Base-by-base conservation (phyloP, 2,797 vertebrate species). In the Notolepis coatsorum region DNA sequence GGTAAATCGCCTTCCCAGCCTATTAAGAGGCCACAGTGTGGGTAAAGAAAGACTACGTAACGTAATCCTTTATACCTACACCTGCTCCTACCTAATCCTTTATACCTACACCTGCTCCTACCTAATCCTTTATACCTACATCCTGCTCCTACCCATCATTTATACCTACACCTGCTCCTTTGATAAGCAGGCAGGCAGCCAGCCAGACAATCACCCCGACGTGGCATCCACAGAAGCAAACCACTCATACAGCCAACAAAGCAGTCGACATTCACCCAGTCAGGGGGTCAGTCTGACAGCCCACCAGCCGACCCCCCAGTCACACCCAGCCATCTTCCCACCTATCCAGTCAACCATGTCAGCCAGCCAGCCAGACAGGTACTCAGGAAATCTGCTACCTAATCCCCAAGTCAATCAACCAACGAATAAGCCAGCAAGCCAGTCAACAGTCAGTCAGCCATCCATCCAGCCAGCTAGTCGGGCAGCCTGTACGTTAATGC, bases 21-120 rank as follows among this genome's bases (percentile, higher is more conserved):
- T 51, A 51, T 20, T n/a, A 37, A 35, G 42, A 54, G 38, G 56
- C 39, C 38, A 17, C 53, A 41, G 67, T 71, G 53, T 50, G 48
- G 59, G 63, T 18, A 67, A 49, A 62, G 41, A 77, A n/a, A n/a
- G n/a, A n/a, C n/a, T n/a, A n/a, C n/a, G n/a, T n/a, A n/a, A 67
- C 49, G 60, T 70, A 71, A 81, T 71, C 58, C 64, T 53, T 67
- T 24, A 58, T 70, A 70, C 69, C 51, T 53, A 49, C 28, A 58
- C 31, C n/a, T n/a, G n/a, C n/a, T n/a, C n/a, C 69, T 1, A 67
- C 49, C 60, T 70, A 71, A 81, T 71, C 58, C 64, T 53, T 67
- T 24, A 58, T 70, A 70, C 69, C 51, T 53, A 49, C 28, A 58
- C 31, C n/a, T n/a, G n/a, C n/a, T n/a, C n/a, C 69, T 1, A 67